These are phyloP conservation scores for Cosmia pyralina DNA, from an alignment of 2,888 invertebrate genomes.

Conservation along the genomic window DNA sequence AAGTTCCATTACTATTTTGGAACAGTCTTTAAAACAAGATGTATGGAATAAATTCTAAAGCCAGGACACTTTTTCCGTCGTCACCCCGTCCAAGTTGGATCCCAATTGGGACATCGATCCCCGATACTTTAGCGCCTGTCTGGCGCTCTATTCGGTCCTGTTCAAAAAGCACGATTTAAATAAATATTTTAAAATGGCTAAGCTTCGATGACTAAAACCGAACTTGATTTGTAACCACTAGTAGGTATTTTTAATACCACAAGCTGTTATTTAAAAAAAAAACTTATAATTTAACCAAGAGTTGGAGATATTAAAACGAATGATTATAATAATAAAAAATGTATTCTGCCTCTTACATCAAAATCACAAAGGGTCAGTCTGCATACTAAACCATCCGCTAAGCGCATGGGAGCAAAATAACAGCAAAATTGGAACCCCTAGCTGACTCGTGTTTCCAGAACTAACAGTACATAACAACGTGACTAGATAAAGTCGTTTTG, in stretches of 20 bases:
- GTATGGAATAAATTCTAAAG: constrained; percentile 65
- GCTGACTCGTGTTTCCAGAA: constrained; percentile 72
- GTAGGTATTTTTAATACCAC: background rate
- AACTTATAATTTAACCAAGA: background rate
- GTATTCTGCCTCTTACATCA: background rate
- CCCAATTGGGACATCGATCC: constrained; percentile 84
- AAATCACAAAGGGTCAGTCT: constrained; percentile 24
- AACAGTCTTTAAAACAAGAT: constrained; percentile 54
- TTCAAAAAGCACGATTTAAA: constrained; percentile 64
- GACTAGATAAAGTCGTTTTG: constrained; percentile 78
- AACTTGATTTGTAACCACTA: background rate
- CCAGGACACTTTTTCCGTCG: constrained; percentile 72
- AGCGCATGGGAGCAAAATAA: constrained; percentile 66
- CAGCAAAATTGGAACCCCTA: constrained; percentile 71
- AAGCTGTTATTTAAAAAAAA: background rate
- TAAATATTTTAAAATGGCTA: background rate
- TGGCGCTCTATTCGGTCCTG: constrained; percentile 69
- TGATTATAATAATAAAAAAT: background rate
- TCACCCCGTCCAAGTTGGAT: constrained; percentile 73
- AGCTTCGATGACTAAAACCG: background rate
- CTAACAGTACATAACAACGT: constrained; percentile 78
- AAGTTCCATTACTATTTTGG: constrained; percentile 56
- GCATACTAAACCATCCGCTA: constrained; percentile 43
- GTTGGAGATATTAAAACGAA: background rate
- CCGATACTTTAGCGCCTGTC: constrained; percentile 76